These are phyloP conservation scores for Trisateles emortualis DNA, from an alignment of 2,888 invertebrate species.

Conservation along the genomic window DNA sequence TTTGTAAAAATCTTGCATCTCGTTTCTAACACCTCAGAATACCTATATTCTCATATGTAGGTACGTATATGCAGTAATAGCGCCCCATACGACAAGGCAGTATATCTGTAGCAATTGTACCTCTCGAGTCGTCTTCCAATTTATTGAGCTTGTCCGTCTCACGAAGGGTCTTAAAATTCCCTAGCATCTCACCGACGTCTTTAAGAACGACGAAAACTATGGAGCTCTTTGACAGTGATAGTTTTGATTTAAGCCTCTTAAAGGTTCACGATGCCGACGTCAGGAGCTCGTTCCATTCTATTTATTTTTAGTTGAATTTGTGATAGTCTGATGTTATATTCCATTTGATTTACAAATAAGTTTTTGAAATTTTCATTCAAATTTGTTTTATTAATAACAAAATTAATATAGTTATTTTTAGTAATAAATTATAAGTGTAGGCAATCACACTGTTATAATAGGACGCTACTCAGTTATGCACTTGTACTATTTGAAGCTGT, in stretches of 20 bases:
- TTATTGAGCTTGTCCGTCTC: slow-evolving; percentile 79
- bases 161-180: slow-evolving; percentile 76
- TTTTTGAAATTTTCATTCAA: no score
- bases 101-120: slow-evolving; percentile 55
- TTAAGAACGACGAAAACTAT: slow-evolving; percentile 46
- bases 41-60: background rate
- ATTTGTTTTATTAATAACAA: no score
- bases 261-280: slow-evolving; percentile 1
- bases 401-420: no score
- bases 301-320: background rate
- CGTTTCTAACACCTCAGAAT: no score
- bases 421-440: no score
- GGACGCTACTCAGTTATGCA: no score
- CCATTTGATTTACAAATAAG: background rate
- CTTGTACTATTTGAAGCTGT: no score
- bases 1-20: background rate
- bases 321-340: background rate
- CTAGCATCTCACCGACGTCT: slow-evolving; percentile 63
- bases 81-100: slow-evolving; percentile 23
- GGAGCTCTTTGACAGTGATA: slow-evolving; percentile 46
- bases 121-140: slow-evolving; percentile 72
- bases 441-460: no score
- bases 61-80: background rate
- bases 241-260: slow-evolving; percentile 28
- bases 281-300: no score